These are phyloP conservation scores for Minunthozetes semirufus DNA, from an alignment of 2,888 invertebrate genomes.

Conservation along the genomic window DNA sequence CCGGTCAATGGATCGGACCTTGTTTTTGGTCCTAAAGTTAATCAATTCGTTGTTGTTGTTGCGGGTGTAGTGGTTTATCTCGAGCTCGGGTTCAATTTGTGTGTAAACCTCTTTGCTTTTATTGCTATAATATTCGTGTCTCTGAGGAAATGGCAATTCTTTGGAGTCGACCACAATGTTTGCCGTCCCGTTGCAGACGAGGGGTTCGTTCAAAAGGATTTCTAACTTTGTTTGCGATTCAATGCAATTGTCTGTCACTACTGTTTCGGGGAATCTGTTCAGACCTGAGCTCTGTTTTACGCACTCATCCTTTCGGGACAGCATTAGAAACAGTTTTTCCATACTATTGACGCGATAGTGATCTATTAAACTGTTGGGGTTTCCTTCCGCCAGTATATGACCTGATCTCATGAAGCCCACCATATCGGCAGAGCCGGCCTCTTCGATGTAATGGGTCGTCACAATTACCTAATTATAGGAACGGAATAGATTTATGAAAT, in stretches of 20 bases:
- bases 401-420: conserved; percentile 92
- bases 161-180: conserved; percentile 1
- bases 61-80: background rate
- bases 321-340: conserved; percentile 84
- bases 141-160: background rate
- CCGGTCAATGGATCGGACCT: conserved; percentile 7
- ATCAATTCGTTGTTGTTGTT: conserved; percentile 21
- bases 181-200: conserved; percentile 19
- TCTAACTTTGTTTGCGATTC: background rate
- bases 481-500: background rate
- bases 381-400: conserved; percentile 79
- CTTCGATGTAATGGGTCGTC: conserved; percentile 89
- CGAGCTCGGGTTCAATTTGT: conserved; percentile 15
- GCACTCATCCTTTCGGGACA: conserved; percentile 52
- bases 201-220: background rate
- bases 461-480: conserved; percentile 50
- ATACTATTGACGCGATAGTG: conserved; percentile 52
- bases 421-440: conserved; percentile 56
- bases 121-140: background rate
- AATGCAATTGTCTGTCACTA: background rate
- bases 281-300: background rate
- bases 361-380: conserved; percentile 63
- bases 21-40: conserved; percentile 17
- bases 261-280: background rate
- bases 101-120: conserved; percentile 19